phyloP scores from a whole-genome alignment of 2,888 invertebrate genomes.

The Phrixothrix hirtus region DNA sequence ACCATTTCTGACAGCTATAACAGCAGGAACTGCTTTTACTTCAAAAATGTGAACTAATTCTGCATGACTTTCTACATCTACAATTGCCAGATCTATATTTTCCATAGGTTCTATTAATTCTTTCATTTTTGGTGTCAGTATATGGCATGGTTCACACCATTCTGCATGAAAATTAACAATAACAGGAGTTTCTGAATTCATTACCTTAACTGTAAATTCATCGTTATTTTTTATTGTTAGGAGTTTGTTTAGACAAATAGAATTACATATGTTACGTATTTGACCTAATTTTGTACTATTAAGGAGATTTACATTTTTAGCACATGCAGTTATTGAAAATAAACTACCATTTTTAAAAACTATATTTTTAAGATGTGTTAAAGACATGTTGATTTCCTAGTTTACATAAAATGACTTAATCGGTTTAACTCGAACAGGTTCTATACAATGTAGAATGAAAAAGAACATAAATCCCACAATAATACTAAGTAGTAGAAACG shows the following conservation, averaged over 20 bases:
- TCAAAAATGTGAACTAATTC: slow-evolving; percentile 80
- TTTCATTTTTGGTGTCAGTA: slow-evolving; percentile 80
- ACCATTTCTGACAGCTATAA: slow-evolving; percentile 80
- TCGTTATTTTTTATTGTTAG: slow-evolving; percentile 70
- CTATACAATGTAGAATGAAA: slow-evolving; percentile 58
- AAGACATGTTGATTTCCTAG: too few species aligned
- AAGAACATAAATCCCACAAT: slow-evolving; percentile 57
- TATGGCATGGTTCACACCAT: slow-evolving; percentile 90
- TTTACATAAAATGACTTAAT: neutral
- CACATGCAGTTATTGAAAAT: slow-evolving; percentile 3
- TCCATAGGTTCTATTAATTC: slow-evolving; percentile 73
- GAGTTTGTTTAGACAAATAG: slow-evolving; percentile 48
- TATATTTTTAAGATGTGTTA: slow-evolving; percentile 3
- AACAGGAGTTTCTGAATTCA: slow-evolving; percentile 83
- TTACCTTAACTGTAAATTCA: slow-evolving; percentile 79
- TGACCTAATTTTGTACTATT: too few species aligned
- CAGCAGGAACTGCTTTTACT: slow-evolving; percentile 83
- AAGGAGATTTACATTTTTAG: too few species aligned
- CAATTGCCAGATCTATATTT: slow-evolving; percentile 76
- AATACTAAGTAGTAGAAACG: slow-evolving; percentile 55
- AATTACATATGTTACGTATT: slow-evolving; percentile 36
- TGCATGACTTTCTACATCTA: slow-evolving; percentile 81
- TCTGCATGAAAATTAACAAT: slow-evolving; percentile 90
- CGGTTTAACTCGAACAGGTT: slow-evolving; percentile 54
- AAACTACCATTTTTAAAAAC: neutral